A percentile compares a stretch with the other conserved stretches of the same genome.
Conservation (phyloP, 2,113 vertebrate genomes). For the Tetraodon nigroviridis region DNA sequence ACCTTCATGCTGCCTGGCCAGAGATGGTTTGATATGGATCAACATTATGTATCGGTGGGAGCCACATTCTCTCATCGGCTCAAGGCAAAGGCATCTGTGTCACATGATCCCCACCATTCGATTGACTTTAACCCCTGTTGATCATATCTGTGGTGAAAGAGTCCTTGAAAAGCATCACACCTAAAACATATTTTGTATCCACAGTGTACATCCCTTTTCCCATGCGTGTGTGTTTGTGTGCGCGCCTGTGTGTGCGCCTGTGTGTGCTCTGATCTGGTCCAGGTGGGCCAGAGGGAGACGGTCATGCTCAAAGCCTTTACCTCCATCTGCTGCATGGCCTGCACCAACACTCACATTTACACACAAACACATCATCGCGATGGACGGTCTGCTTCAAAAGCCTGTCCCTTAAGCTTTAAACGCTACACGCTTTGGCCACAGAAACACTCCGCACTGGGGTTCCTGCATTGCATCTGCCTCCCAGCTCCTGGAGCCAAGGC, state of each 20-base stretch:
- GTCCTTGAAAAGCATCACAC: constrained; percentile 15
- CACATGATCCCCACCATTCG: neutral
- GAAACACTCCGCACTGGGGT: constrained; percentile 53
- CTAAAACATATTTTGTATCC: constrained; percentile 9
- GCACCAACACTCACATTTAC: constrained; percentile 43
- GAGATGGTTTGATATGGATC: constrained; percentile 38
- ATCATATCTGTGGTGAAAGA: constrained; percentile 9
- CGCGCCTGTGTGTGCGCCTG: neutral
- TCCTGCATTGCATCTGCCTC: constrained; percentile 75
- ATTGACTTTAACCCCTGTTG: neutral
- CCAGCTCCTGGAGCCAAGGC: constrained; percentile 65
- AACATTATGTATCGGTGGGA: constrained; percentile 11
- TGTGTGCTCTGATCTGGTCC: constrained; percentile 23
- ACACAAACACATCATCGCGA: constrained; percentile 42
- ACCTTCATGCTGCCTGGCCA: constrained; percentile 7
- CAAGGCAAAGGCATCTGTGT: no score
- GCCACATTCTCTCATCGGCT: no score
- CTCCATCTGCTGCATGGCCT: constrained; percentile 66
- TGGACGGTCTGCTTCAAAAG: constrained; percentile 58
- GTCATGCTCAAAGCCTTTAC: constrained; percentile 54
- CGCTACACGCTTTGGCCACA: constrained; percentile 59
- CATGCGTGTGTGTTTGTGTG: constrained; percentile 6
- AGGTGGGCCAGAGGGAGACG: constrained; percentile 50
- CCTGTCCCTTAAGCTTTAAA: constrained; percentile 61
- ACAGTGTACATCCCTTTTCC: constrained; percentile 4